A percentile compares a stretch with the other conserved stretches of the same genome.
These are phyloP conservation scores for Isurus oxyrinchus DNA, from an alignment of 2,113 vertebrate species.

Conservation along the genomic window DNA sequence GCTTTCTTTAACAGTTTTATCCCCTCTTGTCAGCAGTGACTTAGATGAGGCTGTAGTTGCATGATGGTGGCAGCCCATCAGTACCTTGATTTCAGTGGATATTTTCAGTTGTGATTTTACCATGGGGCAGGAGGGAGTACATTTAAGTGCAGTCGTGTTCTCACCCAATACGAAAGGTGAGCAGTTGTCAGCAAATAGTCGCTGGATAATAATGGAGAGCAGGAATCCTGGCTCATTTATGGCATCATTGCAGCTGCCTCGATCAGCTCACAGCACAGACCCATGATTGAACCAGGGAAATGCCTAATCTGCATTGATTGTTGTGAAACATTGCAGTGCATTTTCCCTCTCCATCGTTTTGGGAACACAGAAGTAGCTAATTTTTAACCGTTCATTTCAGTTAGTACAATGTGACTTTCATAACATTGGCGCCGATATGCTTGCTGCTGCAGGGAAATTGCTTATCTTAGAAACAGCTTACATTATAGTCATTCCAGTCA, in stretches of 20 bases:
- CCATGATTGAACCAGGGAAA: neutral
- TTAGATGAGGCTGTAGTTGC: neutral
- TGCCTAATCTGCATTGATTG: neutral
- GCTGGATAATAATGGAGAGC: neutral
- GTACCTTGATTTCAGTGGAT: neutral
- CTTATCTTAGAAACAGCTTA: neutral
- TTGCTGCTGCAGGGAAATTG: neutral
- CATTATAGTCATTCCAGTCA: neutral
- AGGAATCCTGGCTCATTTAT: neutral
- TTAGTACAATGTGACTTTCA: neutral
- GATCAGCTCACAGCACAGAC: neutral
- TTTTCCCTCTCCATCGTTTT: neutral
- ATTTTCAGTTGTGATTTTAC: neutral
- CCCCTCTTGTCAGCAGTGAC: neutral
- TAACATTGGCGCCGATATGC: neutral
- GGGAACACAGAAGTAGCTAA: neutral
- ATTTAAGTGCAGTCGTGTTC: neutral
- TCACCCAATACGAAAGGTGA: neutral
- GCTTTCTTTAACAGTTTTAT: neutral
- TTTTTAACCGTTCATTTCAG: neutral
- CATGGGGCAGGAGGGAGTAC: neutral
- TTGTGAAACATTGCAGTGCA: neutral
- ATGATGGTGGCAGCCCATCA: no score
- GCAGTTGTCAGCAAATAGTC: neutral
- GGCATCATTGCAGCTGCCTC: neutral